Evolutionary conservation across 2,888 invertebrate species (phyloP), one percentile per base, ranked within the genome.

Genomic region (Tenthredo scrophulariae): DNA sequence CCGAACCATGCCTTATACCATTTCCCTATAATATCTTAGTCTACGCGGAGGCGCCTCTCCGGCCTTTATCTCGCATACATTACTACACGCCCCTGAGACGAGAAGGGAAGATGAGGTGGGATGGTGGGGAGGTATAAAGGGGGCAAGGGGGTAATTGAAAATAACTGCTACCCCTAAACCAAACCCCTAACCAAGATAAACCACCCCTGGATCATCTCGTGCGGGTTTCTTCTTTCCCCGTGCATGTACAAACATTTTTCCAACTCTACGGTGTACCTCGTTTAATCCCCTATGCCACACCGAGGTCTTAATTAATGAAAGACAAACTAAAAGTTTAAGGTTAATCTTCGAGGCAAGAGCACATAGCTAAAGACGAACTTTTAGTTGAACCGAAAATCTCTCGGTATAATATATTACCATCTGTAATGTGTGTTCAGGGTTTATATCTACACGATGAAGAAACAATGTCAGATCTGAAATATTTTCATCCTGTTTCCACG

Each of bases 61-160:
- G 91, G 91, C 90, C 92, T 93, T 93, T 93, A 93, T 93, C 93
- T 93, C 91, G 93, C 93, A 92, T 92, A 92, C 92, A 93, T 93
- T 93, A 93, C 91, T 86, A 91, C 90, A 90, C 87, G 87, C 87
- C 88, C 88, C 90, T 87, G 88, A 72, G 72, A 87, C 62, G 86
- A 83, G 67, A 74, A 58, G 86, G 85, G 58, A 84, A 82, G 7
- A 29, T 26, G 82, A 46, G 82, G 90, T 87, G 87, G 33, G 62
- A 86, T 29, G 84, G 72, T 58, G 87, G 33, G 62, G 86, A 40
- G 85, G 72, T 67, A 67, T 67, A 84, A 74, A 83, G 86, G 85
- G 86, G 82, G 70, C 46, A 70, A 37, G 37, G 37, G 85, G 83
- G 91, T 93, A 93, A 93, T 93, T 93, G 93, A 93, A 93, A 93